phyloP scores from a whole-genome alignment of 2,113 vertebrate genomes.

The Psettodes erumei region DNA sequence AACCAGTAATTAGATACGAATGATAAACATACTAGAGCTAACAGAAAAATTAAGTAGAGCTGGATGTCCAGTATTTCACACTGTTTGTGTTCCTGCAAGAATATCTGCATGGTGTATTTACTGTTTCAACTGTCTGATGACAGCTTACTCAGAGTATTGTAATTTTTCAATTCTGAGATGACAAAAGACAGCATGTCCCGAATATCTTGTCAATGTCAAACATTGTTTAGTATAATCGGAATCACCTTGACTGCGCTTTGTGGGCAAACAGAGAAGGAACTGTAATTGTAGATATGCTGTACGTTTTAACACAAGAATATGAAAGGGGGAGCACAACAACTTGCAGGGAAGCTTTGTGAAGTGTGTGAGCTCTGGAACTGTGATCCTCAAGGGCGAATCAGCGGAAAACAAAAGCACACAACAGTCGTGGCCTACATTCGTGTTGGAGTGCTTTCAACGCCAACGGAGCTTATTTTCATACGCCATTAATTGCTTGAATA shows the following conservation, averaged over 20 bases:
- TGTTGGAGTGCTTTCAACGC: conserved; percentile 79
- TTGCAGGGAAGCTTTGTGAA: conserved; percentile 73
- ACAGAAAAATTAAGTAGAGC: conserved; percentile 28
- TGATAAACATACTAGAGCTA: conserved; percentile 43
- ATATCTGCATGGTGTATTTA: conserved; percentile 7
- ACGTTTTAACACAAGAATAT: conserved; percentile 47
- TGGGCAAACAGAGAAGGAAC: conserved; percentile 65
- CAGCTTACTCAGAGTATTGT: conserved; percentile 48
- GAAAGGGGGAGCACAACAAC: conserved; percentile 55
- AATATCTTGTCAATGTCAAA: conserved; percentile 67
- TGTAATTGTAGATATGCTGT: conserved; percentile 68
- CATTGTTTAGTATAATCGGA: conserved; percentile 69
- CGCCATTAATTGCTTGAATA: conserved; percentile 86
- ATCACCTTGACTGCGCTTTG: conserved; percentile 69
- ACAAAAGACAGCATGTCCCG: conserved; percentile 54
- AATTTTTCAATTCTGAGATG: conserved; percentile 39
- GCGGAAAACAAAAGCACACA: conserved; percentile 77
- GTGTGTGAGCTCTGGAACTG: conserved; percentile 72
- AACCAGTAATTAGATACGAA: conserved; percentile 60
- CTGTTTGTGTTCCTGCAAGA: conserved; percentile 16
- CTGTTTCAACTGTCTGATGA: conserved; percentile 42
- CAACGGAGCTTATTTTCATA: conserved; percentile 84
- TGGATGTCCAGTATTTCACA: conserved; percentile 41
- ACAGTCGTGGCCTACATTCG: conserved; percentile 81
- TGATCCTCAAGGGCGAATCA: conserved; percentile 82